These are phyloP conservation scores for Schizothorax lantsangensis DNA, from an alignment of 2,797 vertebrate species.

Conservation along the genomic window DNA sequence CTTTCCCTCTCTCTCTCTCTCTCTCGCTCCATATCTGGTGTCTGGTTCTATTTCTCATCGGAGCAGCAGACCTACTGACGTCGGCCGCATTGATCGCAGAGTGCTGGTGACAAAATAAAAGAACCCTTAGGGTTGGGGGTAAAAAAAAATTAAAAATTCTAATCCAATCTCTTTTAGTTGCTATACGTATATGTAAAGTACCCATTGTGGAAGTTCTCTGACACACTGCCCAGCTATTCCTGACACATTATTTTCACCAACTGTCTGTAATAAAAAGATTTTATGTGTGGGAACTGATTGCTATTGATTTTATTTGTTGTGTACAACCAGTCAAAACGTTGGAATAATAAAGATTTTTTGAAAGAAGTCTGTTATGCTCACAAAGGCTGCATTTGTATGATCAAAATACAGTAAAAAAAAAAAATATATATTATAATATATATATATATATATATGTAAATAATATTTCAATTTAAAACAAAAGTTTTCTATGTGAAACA, in stretches of 20 bases:
- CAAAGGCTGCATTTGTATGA: not conserved
- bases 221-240: not conserved
- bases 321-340: not conserved
- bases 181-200: slow-evolving; percentile 5
- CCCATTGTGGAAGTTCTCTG: not conserved
- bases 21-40: slow-evolving; percentile 55
- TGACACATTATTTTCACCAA: not conserved
- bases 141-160: not conserved
- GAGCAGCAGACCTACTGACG: slow-evolving; percentile 53
- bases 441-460: too few relatives aligned
- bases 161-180: not conserved
- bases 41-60: slow-evolving; percentile 53
- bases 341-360: not conserved
- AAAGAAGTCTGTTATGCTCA: not conserved
- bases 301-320: not conserved
- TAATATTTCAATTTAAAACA: not conserved
- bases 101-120: slow-evolving; percentile 53
- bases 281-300: slow-evolving; percentile 6
- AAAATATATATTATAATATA: too few relatives aligned
- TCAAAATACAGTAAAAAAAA: not conserved
- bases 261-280: not conserved
- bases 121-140: slow-evolving; percentile 1
- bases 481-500: not conserved
- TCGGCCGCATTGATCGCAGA: slow-evolving; percentile 55
- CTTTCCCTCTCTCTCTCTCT: slow-evolving; percentile 48